Conservation (phyloP, 2,888 invertebrate genomes). For the Matsumyia berberina region DNA sequence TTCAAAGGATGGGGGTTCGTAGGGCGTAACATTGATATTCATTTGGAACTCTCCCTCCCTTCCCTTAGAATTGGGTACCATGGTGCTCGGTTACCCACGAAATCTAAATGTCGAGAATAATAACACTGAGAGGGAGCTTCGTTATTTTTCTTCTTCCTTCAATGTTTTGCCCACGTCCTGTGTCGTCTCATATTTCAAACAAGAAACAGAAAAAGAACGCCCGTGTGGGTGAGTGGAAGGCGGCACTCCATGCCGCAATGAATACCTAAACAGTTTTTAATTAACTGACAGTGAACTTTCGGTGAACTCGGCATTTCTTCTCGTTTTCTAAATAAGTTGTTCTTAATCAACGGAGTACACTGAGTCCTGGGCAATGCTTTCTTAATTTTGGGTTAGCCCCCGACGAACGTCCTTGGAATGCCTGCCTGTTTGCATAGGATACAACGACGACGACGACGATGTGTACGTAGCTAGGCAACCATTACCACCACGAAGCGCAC, state of each 20-base stretch:
- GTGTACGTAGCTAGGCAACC: slow-evolving; percentile 48
- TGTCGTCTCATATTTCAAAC: slow-evolving; percentile 60
- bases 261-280: slow-evolving; percentile 74
- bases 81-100: slow-evolving; percentile 56
- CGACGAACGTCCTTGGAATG: slow-evolving; percentile 57
- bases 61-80: slow-evolving; percentile 13
- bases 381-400: slow-evolving; percentile 70
- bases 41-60: slow-evolving; percentile 24
- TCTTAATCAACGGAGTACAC: slow-evolving; percentile 43
- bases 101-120: slow-evolving; percentile 67
- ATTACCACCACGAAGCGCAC: slow-evolving; percentile 50
- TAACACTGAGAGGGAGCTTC: slow-evolving; percentile 22
- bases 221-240: slow-evolving; percentile 3
- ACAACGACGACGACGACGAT: slow-evolving; percentile 17
- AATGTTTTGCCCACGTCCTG: slow-evolving; percentile 46
- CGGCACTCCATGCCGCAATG: slow-evolving; percentile 59
- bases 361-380: slow-evolving; percentile 49
- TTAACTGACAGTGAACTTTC: slow-evolving; percentile 68
- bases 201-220: slow-evolving; percentile 1
- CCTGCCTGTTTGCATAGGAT: slow-evolving; percentile 22
- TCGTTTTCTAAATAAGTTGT: slow-evolving; percentile 57
- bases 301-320: slow-evolving; percentile 50
- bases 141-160: slow-evolving; percentile 2
- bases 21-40: slow-evolving; percentile 44
- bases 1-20: background rate